phyloP scores from a whole-genome alignment of 2,113 vertebrate species.

The Nothobranchius furzeri region DNA sequence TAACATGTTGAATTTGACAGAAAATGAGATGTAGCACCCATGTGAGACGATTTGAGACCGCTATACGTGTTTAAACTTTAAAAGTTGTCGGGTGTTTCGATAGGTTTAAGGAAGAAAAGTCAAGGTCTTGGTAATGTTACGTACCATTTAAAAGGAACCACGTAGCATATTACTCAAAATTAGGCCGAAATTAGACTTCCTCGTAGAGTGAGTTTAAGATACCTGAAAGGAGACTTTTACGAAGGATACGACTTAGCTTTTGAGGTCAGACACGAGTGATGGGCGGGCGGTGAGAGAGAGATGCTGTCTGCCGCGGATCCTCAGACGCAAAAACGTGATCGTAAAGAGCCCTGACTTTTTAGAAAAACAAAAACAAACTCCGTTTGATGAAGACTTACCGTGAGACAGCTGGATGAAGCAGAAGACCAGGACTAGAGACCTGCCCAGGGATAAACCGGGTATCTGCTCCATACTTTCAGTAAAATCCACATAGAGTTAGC shows the following conservation, averaged over 20 bases:
- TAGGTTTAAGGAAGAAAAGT: too few relatives aligned
- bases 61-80: background rate
- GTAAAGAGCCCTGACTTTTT: constrained; percentile 4
- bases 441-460: constrained; percentile 74
- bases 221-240: too few relatives aligned
- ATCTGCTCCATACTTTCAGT: constrained; percentile 78
- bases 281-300: constrained; percentile 16
- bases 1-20: background rate
- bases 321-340: constrained; percentile 56
- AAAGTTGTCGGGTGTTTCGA: too few relatives aligned
- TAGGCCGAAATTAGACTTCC: too few relatives aligned
- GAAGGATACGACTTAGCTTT: too few relatives aligned
- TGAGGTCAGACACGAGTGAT: too few relatives aligned
- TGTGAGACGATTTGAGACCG: background rate
- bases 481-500: constrained; percentile 83
- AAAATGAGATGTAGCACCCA: background rate
- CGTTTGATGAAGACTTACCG: constrained; percentile 64
- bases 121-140: too few relatives aligned
- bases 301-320: constrained; percentile 44
- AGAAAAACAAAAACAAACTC: background rate
- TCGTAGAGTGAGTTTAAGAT: too few relatives aligned
- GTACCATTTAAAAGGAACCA: too few relatives aligned
- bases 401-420: constrained; percentile 67
- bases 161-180: too few relatives aligned
- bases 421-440: constrained; percentile 64